Base-by-base conservation (phyloP, 2,797 vertebrate genomes). In the Sebastes elongatus region DNA sequence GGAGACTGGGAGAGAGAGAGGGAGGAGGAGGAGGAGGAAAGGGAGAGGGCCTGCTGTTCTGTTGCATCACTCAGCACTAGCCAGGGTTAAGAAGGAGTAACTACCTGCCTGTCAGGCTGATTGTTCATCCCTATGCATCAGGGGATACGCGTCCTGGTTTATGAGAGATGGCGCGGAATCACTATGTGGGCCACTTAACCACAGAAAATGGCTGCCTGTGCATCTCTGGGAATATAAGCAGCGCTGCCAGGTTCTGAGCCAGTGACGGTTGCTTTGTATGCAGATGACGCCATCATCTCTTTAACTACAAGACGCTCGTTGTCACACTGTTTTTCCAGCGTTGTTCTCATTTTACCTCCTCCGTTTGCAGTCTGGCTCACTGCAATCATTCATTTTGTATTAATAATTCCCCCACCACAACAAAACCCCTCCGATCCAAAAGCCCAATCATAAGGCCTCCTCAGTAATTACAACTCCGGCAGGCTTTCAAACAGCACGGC, bases 1-100 rank as follows among this genome's bases (percentile, higher is more conserved):
- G 20, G 62, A 77, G 79, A 72, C 56, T 25, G 53, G n/a, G 59
- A 27, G 32, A 61, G 61, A 64, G 22, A 71, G 33, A 27, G 65
- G 32, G 30, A 28, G 23, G 49, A 63, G 32, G 10, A 28, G 30
- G 59, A 33, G 56, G 30, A 60, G 49, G 28, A 55, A 42, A 23
- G 78, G 86, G 80, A 62, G 74, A 78, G 63, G 60, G 56, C 22
- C 65, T 80, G 87, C 89, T 85, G 83, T 92, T 93, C 71, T 79
- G 86, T 91, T 93, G 88, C 92, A 93, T 94, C 94, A 92, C 76
- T 94, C 92, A 91, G 83, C 65, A 61, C 84, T 82, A 71, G 90
- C 86, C 22, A 67, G 89, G 94, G 95, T 96, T 95, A 96, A 96
- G 90, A 87, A 95, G 93, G 93, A 94, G 92, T 93, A 95, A 95